These are phyloP conservation scores for Magallana gigas DNA, from an alignment of 1,140 invertebrate genomes.

Conservation along the genomic window DNA sequence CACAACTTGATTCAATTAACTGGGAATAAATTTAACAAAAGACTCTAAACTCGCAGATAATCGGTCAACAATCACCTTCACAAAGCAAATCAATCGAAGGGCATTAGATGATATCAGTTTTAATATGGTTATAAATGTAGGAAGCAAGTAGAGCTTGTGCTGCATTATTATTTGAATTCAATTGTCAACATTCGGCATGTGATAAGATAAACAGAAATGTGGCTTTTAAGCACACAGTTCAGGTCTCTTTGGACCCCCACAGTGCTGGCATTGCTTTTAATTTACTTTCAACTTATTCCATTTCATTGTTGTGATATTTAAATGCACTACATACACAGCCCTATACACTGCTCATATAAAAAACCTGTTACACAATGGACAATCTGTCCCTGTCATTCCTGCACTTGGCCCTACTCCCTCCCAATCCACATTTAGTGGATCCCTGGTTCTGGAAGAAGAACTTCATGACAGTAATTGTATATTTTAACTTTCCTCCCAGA, in stretches of 20 bases:
- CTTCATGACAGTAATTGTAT: slow-evolving; percentile 31
- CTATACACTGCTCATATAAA: not conserved
- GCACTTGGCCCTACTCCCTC: not conserved
- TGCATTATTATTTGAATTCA: not conserved
- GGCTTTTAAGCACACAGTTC: not conserved
- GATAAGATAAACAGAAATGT: slow-evolving; percentile 12
- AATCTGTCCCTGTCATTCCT: not conserved
- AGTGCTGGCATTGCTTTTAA: not conserved
- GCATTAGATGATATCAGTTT: slow-evolving; percentile 14
- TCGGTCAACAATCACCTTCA: slow-evolving; percentile 3
- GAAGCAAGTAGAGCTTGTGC: not conserved
- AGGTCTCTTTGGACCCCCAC: not conserved
- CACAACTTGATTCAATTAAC: not conserved
- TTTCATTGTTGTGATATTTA: slow-evolving; percentile 23
- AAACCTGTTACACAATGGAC: too few species aligned
- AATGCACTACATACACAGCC: slow-evolving; percentile 18
- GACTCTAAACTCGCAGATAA: not conserved
- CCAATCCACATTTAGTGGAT: not conserved
- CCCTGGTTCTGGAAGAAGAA: slow-evolving; percentile 10
- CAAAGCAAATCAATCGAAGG: slow-evolving; percentile 3
- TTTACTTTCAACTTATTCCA: not conserved
- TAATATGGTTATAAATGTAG: not conserved
- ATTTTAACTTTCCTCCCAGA: not conserved
- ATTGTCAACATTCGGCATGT: slow-evolving; percentile 5
- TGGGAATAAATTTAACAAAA: not conserved